Conservation (phyloP, 2,888 invertebrate genomes). For the Netelia virgata region DNA sequence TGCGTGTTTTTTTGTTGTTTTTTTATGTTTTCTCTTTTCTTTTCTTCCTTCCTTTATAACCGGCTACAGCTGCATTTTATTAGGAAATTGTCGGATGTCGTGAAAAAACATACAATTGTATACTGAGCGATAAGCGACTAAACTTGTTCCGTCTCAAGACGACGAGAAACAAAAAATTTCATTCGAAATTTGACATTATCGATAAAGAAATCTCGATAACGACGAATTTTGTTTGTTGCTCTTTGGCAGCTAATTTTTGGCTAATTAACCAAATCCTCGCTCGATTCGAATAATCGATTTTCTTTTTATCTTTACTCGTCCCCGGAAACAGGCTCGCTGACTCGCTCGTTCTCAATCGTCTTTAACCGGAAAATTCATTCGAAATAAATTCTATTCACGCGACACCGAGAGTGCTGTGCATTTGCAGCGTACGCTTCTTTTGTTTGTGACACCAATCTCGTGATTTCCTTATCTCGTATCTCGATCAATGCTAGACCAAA, state of each 20-base stretch:
- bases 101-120: constrained; percentile 15
- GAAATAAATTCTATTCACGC: constrained; percentile 44
- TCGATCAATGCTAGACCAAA: constrained; percentile 47
- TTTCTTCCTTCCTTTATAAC: constrained; percentile 20
- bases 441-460: constrained; percentile 33
- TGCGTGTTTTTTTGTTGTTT: constrained; percentile 22
- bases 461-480: constrained; percentile 40
- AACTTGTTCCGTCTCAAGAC: constrained; percentile 2
- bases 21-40: constrained; percentile 32
- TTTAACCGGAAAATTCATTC: constrained; percentile 17
- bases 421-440: constrained; percentile 59
- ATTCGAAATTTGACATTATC: background rate
- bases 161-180: constrained; percentile 2
- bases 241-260: constrained; percentile 72
- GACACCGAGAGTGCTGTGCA: constrained; percentile 69
- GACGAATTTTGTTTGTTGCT: constrained; percentile 32
- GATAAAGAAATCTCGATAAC: constrained; percentile 48
- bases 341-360: constrained; percentile 17
- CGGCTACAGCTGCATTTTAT: constrained; percentile 23
- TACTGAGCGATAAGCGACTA: constrained; percentile 24
- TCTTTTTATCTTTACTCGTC: constrained; percentile 34
- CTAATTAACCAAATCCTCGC: constrained; percentile 64
- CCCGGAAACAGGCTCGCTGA: constrained; percentile 8
- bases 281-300: constrained; percentile 35
- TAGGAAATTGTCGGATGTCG: constrained; percentile 45